A percentile compares a stretch with the other conserved stretches of the same genome.
Conservation (phyloP, 2,113 vertebrate genomes). For the Gallinago paraguaiae region DNA sequence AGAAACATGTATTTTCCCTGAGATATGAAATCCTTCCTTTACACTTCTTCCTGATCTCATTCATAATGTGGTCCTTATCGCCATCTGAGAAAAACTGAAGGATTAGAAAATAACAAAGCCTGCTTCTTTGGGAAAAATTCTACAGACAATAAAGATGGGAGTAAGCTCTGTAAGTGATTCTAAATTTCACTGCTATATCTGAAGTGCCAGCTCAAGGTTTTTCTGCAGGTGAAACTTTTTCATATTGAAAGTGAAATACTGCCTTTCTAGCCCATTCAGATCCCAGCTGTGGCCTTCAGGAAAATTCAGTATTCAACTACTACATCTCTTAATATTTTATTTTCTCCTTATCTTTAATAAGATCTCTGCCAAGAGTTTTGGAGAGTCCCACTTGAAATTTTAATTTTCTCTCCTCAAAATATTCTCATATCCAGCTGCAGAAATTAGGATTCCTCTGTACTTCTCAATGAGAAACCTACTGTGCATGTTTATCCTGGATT, state of each 20-base stretch:
- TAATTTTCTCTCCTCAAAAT: neutral
- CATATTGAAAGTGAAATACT: conserved; percentile 5
- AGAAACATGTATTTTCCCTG: neutral
- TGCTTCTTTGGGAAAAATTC: neutral
- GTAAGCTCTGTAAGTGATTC: neutral
- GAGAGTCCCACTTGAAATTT: neutral
- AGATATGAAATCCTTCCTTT: conserved; percentile 13
- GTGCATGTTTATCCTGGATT: neutral
- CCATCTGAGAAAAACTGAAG: conserved; percentile 4
- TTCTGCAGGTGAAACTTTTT: neutral
- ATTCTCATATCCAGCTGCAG: neutral
- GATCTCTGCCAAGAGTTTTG: neutral
- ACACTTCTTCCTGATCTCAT: neutral
- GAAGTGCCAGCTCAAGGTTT: neutral
- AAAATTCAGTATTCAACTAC: conserved; percentile 7
- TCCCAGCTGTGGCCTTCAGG: neutral
- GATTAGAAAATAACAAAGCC: conserved; percentile 22
- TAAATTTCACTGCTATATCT: conserved; percentile 17
- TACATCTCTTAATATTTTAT: conserved; percentile 8
- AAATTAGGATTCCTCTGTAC: neutral
- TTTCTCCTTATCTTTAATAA: neutral
- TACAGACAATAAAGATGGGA: neutral
- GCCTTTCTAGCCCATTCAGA: conserved; percentile 2
- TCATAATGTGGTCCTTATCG: neutral
- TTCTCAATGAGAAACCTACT: neutral